Evolutionary conservation across 2,888 invertebrate species (phyloP), one percentile per base, ranked within the genome.

Genomic region (Serripes groenlandicus): DNA sequence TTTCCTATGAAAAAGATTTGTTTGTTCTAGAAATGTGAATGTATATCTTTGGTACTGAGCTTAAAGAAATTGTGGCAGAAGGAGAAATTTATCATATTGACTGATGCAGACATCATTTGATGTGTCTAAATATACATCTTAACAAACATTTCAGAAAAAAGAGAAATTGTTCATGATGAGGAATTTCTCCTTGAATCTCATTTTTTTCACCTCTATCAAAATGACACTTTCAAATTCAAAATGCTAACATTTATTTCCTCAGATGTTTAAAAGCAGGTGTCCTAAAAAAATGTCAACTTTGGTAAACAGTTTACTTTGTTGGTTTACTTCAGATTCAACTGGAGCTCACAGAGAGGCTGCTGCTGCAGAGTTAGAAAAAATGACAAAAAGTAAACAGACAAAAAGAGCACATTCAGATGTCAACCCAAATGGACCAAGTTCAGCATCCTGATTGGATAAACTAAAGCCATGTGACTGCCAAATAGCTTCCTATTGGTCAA

Each of bases 291-390:
- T n/a, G n/a, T n/a, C n/a, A n/a, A n/a, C n/a, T n/a, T n/a, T n/a
- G n/a, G n/a, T n/a, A n/a, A n/a, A n/a, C n/a, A 49, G 9, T 49
- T 49, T 18, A 15, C 49, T 49, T 18, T 49, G 18, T 9, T 49
- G 49, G 18, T 58, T n/a, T 32, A 28, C 32, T 71, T 35, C 96
- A 83, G 97, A 97, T 94, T 96, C 97, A 94, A 96, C 97, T 75
- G 96, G 97, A 30, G 97, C 97, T 95, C 96, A 98, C 84, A 66
- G 66, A 66, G 66, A 66, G 35, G 66, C 66, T 26, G 66, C 66
- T 26, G 66, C 66, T 66, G 98, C 98, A 15, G 98, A 98, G 95
- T 96, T 98, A 56, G 98, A 98, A 95, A 96, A 98, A 88, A 96
- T 98, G 93, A 97, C 97, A 70, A 84, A 85, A 75, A 52, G 73